Conservation (phyloP, 2,888 invertebrate genomes). For the Ceraclea dissimilis region DNA sequence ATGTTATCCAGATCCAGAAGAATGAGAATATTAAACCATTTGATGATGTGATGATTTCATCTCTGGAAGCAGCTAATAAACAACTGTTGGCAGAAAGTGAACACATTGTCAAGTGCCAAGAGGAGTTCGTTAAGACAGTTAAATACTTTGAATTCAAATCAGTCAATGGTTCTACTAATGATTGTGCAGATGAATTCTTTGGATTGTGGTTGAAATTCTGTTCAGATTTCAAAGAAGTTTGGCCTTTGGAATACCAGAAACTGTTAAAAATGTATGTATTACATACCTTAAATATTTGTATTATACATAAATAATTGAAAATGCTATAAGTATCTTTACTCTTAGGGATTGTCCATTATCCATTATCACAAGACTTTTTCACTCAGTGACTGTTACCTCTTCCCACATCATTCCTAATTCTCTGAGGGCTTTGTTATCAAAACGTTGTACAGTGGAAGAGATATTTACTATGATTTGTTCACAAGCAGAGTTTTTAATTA, state of each 20-base stretch:
- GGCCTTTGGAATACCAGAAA: slow-evolving; percentile 84
- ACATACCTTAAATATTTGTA: too few species aligned
- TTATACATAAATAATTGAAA: too few species aligned
- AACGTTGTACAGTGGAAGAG: too few species aligned
- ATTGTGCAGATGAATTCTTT: slow-evolving; percentile 83
- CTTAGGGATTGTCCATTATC: too few species aligned
- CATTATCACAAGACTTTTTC: too few species aligned
- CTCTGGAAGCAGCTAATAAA: slow-evolving; percentile 66
- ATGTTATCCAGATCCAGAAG: slow-evolving; percentile 57
- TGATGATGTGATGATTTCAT: slow-evolving; percentile 77
- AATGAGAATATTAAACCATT: slow-evolving; percentile 69
- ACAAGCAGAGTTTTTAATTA: too few species aligned
- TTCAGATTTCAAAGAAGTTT: slow-evolving; percentile 89
- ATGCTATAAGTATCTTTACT: too few species aligned
- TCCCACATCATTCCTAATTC: too few species aligned
- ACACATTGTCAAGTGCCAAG: slow-evolving; percentile 70
- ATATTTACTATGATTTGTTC: too few species aligned
- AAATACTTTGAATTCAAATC: slow-evolving; percentile 83
- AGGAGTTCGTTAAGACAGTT: slow-evolving; percentile 69
- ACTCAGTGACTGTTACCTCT: too few species aligned
- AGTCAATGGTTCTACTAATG: slow-evolving; percentile 63
- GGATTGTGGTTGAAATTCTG: slow-evolving; percentile 84
- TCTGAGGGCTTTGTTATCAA: too few species aligned
- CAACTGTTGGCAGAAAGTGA: slow-evolving; percentile 70
- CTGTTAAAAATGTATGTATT: slow-evolving; percentile 74